Evolutionary conservation across 2,888 invertebrate genomes (phyloP).

Genomic region (Antitype chi): DNA sequence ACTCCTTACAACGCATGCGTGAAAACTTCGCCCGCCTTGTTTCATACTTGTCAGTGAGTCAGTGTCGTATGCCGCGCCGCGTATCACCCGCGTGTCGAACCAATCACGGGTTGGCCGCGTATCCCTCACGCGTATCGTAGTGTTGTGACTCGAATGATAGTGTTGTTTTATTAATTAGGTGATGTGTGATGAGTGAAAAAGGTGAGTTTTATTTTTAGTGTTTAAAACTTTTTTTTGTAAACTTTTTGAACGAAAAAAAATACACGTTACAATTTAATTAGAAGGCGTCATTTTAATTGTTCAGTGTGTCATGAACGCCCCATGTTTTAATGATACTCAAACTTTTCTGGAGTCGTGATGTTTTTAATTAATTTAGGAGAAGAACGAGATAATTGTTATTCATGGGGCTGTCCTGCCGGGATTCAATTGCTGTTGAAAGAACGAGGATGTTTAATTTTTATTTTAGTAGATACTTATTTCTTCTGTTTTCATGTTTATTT

Average conservation of each 20-base stretch:
- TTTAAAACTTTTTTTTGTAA: neutral
- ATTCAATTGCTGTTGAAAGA: neutral
- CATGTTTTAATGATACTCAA: constrained; percentile 34
- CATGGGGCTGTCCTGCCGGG: neutral
- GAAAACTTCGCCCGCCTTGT: constrained; percentile 76
- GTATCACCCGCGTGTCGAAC: constrained; percentile 61
- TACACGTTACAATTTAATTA: constrained; percentile 20
- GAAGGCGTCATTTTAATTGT: constrained; percentile 34
- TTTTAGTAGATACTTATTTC: neutral
- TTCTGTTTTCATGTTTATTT: neutral
- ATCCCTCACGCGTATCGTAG: constrained; percentile 58
- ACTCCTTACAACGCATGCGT: constrained; percentile 77
- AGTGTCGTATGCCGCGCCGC: constrained; percentile 76
- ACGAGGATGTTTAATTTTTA: neutral
- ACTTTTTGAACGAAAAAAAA: neutral
- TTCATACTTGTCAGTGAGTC: constrained; percentile 69
- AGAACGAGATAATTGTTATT: constrained; percentile 32
- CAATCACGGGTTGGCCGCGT: constrained; percentile 54
- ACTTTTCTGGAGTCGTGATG: constrained; percentile 7
- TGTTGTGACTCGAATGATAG: constrained; percentile 57
- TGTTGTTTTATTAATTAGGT: constrained; percentile 57
- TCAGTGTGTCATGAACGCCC: constrained; percentile 12
- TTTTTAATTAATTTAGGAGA: constrained; percentile 38
- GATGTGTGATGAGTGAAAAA: constrained; percentile 58
- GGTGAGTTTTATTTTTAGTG: constrained; percentile 41